These are phyloP conservation scores for Pseudorhiza aurosa DNA, from an alignment of 30 jellyfish, hydroid and myxozoan species.

Conservation along the genomic window DNA sequence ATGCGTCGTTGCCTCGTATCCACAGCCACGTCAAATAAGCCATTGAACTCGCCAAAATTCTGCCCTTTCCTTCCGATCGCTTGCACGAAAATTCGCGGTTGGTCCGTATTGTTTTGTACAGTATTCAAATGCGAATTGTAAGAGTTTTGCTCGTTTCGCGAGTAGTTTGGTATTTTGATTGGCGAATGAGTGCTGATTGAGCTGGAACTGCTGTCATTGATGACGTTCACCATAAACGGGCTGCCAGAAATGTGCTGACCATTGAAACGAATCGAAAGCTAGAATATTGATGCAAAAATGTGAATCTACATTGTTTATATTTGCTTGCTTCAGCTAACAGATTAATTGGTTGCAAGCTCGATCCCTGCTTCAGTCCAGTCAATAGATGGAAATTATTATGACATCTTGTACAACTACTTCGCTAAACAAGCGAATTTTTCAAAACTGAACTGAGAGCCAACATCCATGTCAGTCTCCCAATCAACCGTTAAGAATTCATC, in stretches of 20 bases:
- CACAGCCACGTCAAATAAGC: conserved; percentile 90
- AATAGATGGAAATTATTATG: too few relatives aligned
- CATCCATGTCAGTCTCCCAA: too few relatives aligned
- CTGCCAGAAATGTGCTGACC: conserved; percentile 87
- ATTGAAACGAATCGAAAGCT: conserved; percentile 82
- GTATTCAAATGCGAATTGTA: conserved; percentile 30
- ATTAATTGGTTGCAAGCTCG: too few relatives aligned
- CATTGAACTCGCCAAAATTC: conserved; percentile 86
- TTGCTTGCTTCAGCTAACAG: too few relatives aligned
- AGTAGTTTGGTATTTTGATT: conserved; percentile 42
- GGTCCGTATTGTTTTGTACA: conserved; percentile 14
- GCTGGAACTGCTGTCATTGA: conserved; percentile 37
- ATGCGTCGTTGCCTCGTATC: conserved; percentile 79
- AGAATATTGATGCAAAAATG: too few relatives aligned
- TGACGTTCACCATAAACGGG: conserved; percentile 80
- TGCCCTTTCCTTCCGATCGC: conserved; percentile 89
- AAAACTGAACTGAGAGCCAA: too few relatives aligned
- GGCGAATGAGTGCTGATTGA: conserved; percentile 57
- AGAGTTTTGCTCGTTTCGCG: conserved; percentile 40
- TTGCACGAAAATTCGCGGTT: conserved; percentile 35
- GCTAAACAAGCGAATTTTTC: too few relatives aligned
- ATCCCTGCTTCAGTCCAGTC: too few relatives aligned
- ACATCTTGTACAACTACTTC: too few relatives aligned
- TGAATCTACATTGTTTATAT: too few relatives aligned
- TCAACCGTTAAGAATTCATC: too few relatives aligned